Conservation (phyloP, 2,113 vertebrate genomes). For the Hippoglossus stenolepis region DNA sequence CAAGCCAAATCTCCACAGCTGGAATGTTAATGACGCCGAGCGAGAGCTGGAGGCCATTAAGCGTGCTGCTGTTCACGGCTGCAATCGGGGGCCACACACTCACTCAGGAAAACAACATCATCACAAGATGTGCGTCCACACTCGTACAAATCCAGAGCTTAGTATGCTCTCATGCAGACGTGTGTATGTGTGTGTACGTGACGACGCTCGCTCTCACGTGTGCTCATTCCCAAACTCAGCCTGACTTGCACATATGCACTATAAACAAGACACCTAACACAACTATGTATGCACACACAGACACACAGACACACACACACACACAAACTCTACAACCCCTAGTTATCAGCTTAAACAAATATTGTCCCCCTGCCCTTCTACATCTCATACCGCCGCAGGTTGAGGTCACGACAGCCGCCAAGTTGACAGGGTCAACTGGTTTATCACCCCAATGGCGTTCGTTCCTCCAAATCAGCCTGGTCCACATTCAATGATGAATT, state of each 20-base stretch:
- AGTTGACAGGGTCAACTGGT: slow-evolving; percentile 71
- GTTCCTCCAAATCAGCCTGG: slow-evolving; percentile 52
- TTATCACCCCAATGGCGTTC: slow-evolving; percentile 62
- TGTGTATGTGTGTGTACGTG: background rate
- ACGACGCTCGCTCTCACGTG: background rate
- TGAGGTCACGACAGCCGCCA: slow-evolving; percentile 74
- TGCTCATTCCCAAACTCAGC: slow-evolving; percentile 36
- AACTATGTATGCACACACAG: slow-evolving; percentile 20
- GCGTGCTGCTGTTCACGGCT: slow-evolving; percentile 15
- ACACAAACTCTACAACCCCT: slow-evolving; percentile 43
- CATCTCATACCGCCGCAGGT: slow-evolving; percentile 54
- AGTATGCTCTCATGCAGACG: background rate
- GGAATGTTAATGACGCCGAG: slow-evolving; percentile 81
- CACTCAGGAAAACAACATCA: background rate
- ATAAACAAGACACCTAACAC: slow-evolving; percentile 37
- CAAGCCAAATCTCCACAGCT: slow-evolving; percentile 71
- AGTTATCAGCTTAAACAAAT: slow-evolving; percentile 78
- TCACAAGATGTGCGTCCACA: slow-evolving; percentile 15
- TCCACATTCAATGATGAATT: slow-evolving; percentile 66
- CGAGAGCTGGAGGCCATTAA: slow-evolving; percentile 65
- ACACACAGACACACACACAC: slow-evolving; percentile 14
- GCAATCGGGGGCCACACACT: slow-evolving; percentile 41
- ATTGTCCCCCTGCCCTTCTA: slow-evolving; percentile 57
- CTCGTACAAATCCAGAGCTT: background rate
- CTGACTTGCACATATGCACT: background rate